Evolutionary conservation across 2,797 vertebrate species (phyloP).

Genomic region (Sebastes iracundus): DNA sequence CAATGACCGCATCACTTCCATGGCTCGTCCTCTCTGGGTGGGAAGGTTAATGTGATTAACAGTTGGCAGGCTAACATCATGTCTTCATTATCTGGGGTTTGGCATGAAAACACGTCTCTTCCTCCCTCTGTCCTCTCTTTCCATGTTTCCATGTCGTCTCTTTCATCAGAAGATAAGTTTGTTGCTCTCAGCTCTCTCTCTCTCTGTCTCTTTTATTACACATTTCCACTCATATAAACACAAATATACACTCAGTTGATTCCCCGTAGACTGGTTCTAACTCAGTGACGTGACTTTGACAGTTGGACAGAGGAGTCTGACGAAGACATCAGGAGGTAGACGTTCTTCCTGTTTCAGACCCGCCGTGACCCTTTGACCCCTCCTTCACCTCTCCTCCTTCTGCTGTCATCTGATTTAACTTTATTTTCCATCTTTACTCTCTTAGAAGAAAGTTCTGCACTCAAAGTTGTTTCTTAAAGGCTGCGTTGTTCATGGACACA

Average conservation of each 20-base stretch:
- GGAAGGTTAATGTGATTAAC: conserved; percentile 58
- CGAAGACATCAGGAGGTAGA: conserved; percentile 92
- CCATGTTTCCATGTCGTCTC: neutral
- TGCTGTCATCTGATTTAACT: conserved; percentile 39
- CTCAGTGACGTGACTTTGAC: conserved; percentile 86
- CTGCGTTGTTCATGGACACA: conserved; percentile 46
- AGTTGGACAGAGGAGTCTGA: conserved; percentile 89
- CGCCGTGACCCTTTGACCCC: conserved; percentile 69
- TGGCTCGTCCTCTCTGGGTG: conserved; percentile 45
- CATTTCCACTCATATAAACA: neutral
- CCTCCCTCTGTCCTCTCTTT: neutral
- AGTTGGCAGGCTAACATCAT: conserved; percentile 32
- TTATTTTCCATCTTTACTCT: conserved; percentile 7
- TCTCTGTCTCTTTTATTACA: neutral
- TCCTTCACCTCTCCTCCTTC: conserved; percentile 13
- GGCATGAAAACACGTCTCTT: conserved; percentile 6
- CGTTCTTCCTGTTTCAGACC: conserved; percentile 67
- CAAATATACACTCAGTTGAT: conserved; percentile 20
- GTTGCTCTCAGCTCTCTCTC: neutral
- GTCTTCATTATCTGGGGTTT: conserved; percentile 35
- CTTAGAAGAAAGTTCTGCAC: conserved; percentile 16
- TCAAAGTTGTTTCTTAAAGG: neutral
- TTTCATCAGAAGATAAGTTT: neutral
- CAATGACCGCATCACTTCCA: conserved; percentile 46
- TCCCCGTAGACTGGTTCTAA: conserved; percentile 65